phyloP scores from a whole-genome alignment of 2,113 vertebrate genomes.

The Tauraco erythrolophus region DNA sequence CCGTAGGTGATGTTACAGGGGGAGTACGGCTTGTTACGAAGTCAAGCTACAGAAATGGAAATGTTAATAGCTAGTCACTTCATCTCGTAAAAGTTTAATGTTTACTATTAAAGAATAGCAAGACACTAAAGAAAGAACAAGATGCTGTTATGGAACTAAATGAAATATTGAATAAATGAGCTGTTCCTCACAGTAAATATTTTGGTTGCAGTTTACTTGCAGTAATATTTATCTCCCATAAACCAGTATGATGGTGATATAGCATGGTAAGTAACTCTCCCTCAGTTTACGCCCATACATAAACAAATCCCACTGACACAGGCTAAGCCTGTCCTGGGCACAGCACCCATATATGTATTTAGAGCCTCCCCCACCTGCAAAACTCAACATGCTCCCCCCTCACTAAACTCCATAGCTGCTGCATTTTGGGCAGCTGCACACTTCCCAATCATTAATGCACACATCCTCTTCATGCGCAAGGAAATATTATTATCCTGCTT shows the following conservation, averaged over 20 bases:
- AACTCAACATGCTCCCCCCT: fast-evolving
- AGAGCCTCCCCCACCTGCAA: background rate
- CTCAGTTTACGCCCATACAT: background rate
- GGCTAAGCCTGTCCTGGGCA: background rate
- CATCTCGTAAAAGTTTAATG: conserved; percentile 70
- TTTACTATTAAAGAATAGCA: conserved; percentile 57
- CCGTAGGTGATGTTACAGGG: conserved; percentile 2
- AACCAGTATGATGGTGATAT: background rate
- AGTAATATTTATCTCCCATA: conserved; percentile 13
- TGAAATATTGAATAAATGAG: conserved; percentile 62
- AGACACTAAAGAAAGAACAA: background rate
- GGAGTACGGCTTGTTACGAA: conserved; percentile 15
- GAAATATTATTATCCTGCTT: conserved; percentile 33
- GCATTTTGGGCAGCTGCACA: background rate
- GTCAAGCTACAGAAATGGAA: conserved; percentile 50
- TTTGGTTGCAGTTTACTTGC: background rate
- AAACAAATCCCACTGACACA: background rate
- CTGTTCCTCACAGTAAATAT: conserved; percentile 4
- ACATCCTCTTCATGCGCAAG: background rate
- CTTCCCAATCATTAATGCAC: background rate
- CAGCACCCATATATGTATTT: background rate
- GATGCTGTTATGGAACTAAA: conserved; percentile 27
- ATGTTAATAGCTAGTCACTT: conserved; percentile 65
- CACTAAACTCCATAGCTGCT: fast-evolving
- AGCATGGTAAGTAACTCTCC: background rate